phyloP scores from a whole-genome alignment of 2,797 vertebrate species.

The Bovichtus variegatus region DNA sequence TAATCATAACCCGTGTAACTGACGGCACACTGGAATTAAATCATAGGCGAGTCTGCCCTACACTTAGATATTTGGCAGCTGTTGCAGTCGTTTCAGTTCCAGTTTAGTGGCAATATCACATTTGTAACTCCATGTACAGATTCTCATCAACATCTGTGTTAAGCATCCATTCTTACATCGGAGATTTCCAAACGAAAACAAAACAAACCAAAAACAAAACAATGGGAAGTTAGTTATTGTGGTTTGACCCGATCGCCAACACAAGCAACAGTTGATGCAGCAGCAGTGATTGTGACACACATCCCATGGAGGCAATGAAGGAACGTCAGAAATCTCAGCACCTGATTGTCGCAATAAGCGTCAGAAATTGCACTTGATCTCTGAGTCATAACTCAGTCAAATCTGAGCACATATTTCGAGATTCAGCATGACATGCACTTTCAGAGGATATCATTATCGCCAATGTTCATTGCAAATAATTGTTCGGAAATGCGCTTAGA shows the following conservation, averaged over 20 bases:
- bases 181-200: too few relatives aligned
- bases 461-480: background rate
- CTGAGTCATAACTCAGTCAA: constrained; percentile 9
- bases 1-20: constrained; percentile 33
- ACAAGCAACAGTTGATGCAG: constrained; percentile 1
- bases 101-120: constrained; percentile 21
- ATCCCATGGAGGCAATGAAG: background rate
- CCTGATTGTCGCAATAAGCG: background rate
- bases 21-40: constrained; percentile 33
- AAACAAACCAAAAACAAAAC: too few relatives aligned
- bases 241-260: background rate
- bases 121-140: constrained; percentile 13
- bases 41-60: constrained; percentile 21
- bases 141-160: constrained; percentile 37
- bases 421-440: background rate
- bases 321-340: background rate
- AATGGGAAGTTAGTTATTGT: background rate
- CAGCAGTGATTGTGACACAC: constrained; percentile 1
- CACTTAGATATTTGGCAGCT: constrained; percentile 10
- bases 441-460: background rate
- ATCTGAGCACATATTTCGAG: background rate
- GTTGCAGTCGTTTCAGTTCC: constrained; percentile 21
- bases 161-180: constrained; percentile 14
- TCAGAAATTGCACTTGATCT: background rate
- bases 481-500: background rate